Evolutionary conservation across 2,113 vertebrate genomes (phyloP).

Genomic region (Datnioides undecimradiatus): DNA sequence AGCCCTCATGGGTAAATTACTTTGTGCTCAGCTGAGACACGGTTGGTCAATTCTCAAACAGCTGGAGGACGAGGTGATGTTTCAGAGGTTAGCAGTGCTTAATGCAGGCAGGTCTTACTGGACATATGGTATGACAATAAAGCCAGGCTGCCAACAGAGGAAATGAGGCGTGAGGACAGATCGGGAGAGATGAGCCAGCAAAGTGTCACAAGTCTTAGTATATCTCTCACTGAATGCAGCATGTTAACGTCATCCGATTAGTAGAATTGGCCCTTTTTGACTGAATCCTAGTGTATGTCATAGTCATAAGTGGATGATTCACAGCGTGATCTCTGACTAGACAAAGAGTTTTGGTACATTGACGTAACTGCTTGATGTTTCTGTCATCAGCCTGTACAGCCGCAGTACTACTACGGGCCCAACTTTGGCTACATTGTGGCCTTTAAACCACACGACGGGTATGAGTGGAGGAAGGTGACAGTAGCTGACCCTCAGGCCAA

Average conservation of each 20-base stretch:
- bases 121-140: constrained; percentile 29
- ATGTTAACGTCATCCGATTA: not conserved
- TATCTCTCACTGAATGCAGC: not conserved
- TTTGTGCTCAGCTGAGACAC: constrained; percentile 22
- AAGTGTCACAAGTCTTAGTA: not conserved
- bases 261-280: too few species aligned
- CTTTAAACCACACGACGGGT: constrained; percentile 88
- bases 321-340: too few species aligned
- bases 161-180: constrained; percentile 23
- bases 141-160: constrained; percentile 27
- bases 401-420: constrained; percentile 94
- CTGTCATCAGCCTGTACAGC: constrained; percentile 89
- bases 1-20: constrained; percentile 24
- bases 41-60: constrained; percentile 10
- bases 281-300: too few species aligned
- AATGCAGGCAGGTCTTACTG: constrained; percentile 12
- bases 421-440: constrained; percentile 96
- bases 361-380: constrained; percentile 19
- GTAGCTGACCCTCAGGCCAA: constrained; percentile 89
- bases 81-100: constrained; percentile 35
- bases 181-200: not conserved
- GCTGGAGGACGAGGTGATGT: constrained; percentile 27
- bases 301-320: not conserved
- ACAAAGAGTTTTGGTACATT: constrained; percentile 2
- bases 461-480: constrained; percentile 92